Percentiles rank a stretch among this genome's conserved stretches.
Conservation (phyloP, 2,888 invertebrate species). For the Drosophila kuntzei region DNA sequence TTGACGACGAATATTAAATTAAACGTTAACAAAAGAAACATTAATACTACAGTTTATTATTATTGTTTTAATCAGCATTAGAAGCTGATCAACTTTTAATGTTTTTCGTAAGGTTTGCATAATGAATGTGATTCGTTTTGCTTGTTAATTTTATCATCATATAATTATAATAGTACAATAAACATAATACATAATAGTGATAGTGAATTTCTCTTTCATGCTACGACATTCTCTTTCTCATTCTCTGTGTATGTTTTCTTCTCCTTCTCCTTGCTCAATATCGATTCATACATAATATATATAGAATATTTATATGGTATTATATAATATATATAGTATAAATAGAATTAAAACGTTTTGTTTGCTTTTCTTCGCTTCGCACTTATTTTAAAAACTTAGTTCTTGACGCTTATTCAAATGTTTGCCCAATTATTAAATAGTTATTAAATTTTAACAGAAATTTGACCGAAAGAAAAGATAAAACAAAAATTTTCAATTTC, state of each 20-base stretch:
- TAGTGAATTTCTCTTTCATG: constrained; percentile 36
- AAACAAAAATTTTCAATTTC: constrained; percentile 2
- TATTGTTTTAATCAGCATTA: constrained; percentile 31
- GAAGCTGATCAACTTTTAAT: constrained; percentile 33
- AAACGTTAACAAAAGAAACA: constrained; percentile 36
- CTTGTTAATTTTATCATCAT: constrained; percentile 53
- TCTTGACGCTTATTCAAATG: constrained; percentile 29
- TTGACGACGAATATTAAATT: constrained; percentile 39
- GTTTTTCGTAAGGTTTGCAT: constrained; percentile 34
- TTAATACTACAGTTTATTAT: constrained; percentile 1
- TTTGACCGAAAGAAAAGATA: constrained; percentile 4
- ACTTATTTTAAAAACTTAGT: constrained; percentile 45
- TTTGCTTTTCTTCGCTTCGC: constrained; percentile 10
- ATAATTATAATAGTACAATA: constrained; percentile 65
- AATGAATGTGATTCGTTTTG: constrained; percentile 67
- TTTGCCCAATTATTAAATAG: constrained; percentile 25
- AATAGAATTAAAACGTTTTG: constrained; percentile 50
- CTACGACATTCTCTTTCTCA: not conserved
- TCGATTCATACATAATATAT: constrained; percentile 56
- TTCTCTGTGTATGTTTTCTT: constrained; percentile 17
- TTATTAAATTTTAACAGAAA: constrained; percentile 15
- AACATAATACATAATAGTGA: constrained; percentile 75
- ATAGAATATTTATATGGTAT: constrained; percentile 38
- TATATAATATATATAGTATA: constrained; percentile 36
- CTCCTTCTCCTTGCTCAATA: constrained; percentile 22